These are phyloP conservation scores for Rhinoptilus africanus DNA, from an alignment of 2,113 vertebrate species.

Conservation along the genomic window DNA sequence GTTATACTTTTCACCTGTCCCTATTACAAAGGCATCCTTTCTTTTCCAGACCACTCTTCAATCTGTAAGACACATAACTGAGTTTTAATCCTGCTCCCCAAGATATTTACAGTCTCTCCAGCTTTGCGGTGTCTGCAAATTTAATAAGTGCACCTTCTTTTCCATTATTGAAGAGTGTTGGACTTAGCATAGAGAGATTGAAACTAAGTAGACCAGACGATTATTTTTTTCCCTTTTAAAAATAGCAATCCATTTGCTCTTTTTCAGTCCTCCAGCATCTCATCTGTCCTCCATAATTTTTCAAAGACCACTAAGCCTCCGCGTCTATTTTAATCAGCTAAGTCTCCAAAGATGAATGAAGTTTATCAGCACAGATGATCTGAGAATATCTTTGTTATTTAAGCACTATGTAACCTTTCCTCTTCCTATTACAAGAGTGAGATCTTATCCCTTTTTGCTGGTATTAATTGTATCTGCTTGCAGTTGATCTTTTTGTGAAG, in stretches of 20 bases:
- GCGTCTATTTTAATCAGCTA: constrained; percentile 10
- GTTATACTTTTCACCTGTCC: not conserved
- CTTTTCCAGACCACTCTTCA: not conserved
- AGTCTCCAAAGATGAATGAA: not conserved
- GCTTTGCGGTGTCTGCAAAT: not conserved
- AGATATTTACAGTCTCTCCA: not conserved
- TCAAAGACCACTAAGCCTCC: constrained; percentile 1
- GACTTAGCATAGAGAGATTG: not conserved
- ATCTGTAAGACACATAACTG: not conserved
- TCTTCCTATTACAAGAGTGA: not conserved
- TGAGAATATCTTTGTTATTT: constrained; percentile 6
- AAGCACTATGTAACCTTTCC: constrained; percentile 1
- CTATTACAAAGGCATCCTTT: not conserved
- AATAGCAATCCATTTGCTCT: not conserved
- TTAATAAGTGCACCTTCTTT: not conserved
- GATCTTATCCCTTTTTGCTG: not conserved
- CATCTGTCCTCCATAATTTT: constrained; percentile 16
- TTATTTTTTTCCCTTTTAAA: not conserved
- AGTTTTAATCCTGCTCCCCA: not conserved
- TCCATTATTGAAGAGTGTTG: not conserved
- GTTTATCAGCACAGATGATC: constrained; percentile 33
- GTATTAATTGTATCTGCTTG: not conserved
- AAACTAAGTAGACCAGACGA: not conserved
- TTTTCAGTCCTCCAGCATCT: constrained; percentile 2
- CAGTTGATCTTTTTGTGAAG: not conserved